Evolutionary conservation across 2,888 invertebrate genomes (phyloP).

Genomic region (Girardia tigrina): DNA sequence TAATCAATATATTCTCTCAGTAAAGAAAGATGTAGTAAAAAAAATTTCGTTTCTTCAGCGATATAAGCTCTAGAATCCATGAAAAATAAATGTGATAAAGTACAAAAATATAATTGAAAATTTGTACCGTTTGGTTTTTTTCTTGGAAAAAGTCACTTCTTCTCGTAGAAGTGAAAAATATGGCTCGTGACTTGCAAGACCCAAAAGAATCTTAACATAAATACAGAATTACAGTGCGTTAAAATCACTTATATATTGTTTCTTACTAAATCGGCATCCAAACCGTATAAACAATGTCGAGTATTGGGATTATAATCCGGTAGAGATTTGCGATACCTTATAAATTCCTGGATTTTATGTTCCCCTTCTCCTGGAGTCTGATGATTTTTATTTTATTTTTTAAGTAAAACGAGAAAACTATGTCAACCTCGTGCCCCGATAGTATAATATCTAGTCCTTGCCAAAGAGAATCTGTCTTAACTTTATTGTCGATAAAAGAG

Average conservation of each 20-base stretch:
- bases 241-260: neutral
- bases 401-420: neutral
- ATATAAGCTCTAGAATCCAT: slow-evolving; percentile 33
- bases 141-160: slow-evolving; percentile 58
- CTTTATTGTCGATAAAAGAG: slow-evolving; percentile 69
- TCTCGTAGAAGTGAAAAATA: slow-evolving; percentile 83
- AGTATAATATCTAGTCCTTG: slow-evolving; percentile 68
- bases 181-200: slow-evolving; percentile 82
- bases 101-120: neutral
- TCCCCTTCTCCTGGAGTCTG: slow-evolving; percentile 83
- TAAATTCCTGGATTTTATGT: slow-evolving; percentile 97
- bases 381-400: neutral
- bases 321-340: slow-evolving; percentile 66
- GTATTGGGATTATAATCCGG: slow-evolving; percentile 75
- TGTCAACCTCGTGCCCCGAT: slow-evolving; percentile 66
- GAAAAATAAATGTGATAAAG: neutral
- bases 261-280: slow-evolving; percentile 74
- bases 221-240: neutral
- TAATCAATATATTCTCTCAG: slow-evolving; percentile 78
- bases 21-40: slow-evolving; percentile 70
- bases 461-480: slow-evolving; percentile 70
- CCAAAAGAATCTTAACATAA: slow-evolving; percentile 66
- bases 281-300: slow-evolving; percentile 82
- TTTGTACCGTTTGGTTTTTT: neutral
- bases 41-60: slow-evolving; percentile 32